Evolutionary conservation across 2,113 vertebrate species (phyloP).

Genomic region (Asarcornis scutulata): DNA sequence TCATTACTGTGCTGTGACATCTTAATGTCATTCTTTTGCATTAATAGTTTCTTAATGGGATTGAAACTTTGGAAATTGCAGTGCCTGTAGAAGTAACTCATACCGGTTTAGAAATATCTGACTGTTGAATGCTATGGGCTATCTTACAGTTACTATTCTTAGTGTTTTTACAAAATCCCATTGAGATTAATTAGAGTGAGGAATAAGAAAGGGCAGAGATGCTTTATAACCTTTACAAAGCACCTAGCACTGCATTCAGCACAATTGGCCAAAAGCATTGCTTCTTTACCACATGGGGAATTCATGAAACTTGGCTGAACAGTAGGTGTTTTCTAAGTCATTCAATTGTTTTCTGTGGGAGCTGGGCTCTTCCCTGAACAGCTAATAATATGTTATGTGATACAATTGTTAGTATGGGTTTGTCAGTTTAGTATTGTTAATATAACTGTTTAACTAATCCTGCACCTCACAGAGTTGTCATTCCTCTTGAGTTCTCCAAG

Average conservation of each 20-base stretch:
- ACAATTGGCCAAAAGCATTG: background rate
- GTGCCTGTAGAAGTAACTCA: background rate
- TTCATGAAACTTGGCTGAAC: background rate
- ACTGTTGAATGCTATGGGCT: background rate
- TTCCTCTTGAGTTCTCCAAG: background rate
- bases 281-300: background rate
- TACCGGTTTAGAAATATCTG: background rate
- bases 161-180: background rate
- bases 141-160: background rate
- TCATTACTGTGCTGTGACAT: background rate
- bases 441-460: background rate
- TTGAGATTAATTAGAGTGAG: background rate
- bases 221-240: background rate
- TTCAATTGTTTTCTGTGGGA: background rate
- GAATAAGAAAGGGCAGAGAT: background rate
- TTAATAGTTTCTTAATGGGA: background rate
- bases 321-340: background rate
- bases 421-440: background rate
- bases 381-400: background rate
- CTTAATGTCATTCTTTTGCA: background rate
- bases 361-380: background rate
- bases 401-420: background rate
- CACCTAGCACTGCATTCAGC: background rate
- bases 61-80: background rate
- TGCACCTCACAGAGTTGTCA: background rate